phyloP scores from a whole-genome alignment of 2,888 invertebrate genomes.

The Aphelenchoides bicaudatus region DNA sequence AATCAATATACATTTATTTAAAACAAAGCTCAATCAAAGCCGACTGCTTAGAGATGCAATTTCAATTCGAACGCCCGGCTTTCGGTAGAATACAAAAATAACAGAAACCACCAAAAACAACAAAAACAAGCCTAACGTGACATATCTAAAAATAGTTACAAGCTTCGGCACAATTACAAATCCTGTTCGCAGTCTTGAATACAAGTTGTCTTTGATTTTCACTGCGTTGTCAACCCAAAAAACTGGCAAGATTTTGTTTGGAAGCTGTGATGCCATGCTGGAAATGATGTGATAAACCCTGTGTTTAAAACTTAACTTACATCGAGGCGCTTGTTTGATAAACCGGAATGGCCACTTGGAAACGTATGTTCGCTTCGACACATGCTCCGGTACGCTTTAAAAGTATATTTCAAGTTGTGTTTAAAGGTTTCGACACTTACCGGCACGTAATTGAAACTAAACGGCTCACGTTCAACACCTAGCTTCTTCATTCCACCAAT shows the following conservation, averaged over 20 bases:
- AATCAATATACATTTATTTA: too few relatives aligned
- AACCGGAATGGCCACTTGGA: slow-evolving; percentile 47
- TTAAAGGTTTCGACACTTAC: slow-evolving; percentile 28
- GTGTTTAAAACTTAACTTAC: slow-evolving; percentile 29
- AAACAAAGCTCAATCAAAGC: too few relatives aligned
- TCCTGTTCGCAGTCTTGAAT: not conserved
- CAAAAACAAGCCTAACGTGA: too few relatives aligned
- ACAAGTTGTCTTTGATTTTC: not conserved
- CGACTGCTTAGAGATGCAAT: too few relatives aligned
- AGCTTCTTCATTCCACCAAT: slow-evolving; percentile 36
- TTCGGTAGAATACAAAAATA: too few relatives aligned
- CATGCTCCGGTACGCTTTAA: slow-evolving; percentile 47
- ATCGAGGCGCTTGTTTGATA: slow-evolving; percentile 31
- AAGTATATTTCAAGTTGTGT: not conserved
- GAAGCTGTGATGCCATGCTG: slow-evolving; percentile 13
- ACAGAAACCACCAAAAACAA: too few relatives aligned
- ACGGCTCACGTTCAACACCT: slow-evolving; percentile 32
- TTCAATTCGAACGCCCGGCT: too few relatives aligned
- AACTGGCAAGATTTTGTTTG: slow-evolving; percentile 22
- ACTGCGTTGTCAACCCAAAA: slow-evolving; percentile 19
- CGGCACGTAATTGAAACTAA: slow-evolving; percentile 42
- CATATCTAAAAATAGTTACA: slow-evolving; percentile 8
- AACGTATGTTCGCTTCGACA: slow-evolving; percentile 36
- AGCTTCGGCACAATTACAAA: slow-evolving; percentile 13
- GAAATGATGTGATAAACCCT: not conserved